These are phyloP conservation scores for Amphipyra berbera DNA, from an alignment of 2,888 invertebrate genomes.

Conservation along the genomic window DNA sequence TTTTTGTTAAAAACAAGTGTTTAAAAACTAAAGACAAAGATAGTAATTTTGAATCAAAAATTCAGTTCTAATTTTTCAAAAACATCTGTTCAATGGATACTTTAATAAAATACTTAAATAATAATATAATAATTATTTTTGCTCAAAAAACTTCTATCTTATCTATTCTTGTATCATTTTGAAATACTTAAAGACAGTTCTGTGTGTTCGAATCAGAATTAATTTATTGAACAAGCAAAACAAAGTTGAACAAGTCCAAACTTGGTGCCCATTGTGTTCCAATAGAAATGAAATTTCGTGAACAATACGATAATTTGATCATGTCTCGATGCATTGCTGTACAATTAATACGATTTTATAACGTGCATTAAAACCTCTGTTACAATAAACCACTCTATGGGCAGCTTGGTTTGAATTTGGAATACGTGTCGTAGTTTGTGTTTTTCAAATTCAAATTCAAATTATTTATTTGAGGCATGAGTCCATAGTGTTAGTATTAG, in stretches of 20 bases:
- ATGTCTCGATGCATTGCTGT: conserved; percentile 3
- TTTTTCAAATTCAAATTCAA: too few species aligned
- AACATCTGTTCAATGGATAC: conserved; percentile 26
- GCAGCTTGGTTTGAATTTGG: too few species aligned
- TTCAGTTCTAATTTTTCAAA: too few species aligned
- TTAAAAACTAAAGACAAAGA: too few species aligned
- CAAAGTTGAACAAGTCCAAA: conserved; percentile 23
- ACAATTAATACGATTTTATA: background rate
- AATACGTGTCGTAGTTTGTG: too few species aligned
- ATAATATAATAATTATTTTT: too few species aligned
- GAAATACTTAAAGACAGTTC: conserved; percentile 19
- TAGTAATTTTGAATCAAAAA: too few species aligned
- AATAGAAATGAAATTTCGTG: conserved; percentile 10
- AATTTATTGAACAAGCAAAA: conserved; percentile 41
- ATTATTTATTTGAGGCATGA: too few species aligned
- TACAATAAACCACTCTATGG: too few species aligned
- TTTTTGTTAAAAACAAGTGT: too few species aligned
- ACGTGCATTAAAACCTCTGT: too few species aligned
- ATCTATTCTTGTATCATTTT: conserved; percentile 24
- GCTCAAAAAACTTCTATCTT: conserved; percentile 19
- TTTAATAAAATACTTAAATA: conserved; percentile 1
- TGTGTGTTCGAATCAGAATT: conserved; percentile 40
- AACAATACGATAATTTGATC: background rate
- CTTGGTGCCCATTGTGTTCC: conserved; percentile 11
- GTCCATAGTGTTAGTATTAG: too few species aligned